Base-by-base conservation (phyloP, 2,797 vertebrate genomes). In the Hylomyscus alleni region DNA sequence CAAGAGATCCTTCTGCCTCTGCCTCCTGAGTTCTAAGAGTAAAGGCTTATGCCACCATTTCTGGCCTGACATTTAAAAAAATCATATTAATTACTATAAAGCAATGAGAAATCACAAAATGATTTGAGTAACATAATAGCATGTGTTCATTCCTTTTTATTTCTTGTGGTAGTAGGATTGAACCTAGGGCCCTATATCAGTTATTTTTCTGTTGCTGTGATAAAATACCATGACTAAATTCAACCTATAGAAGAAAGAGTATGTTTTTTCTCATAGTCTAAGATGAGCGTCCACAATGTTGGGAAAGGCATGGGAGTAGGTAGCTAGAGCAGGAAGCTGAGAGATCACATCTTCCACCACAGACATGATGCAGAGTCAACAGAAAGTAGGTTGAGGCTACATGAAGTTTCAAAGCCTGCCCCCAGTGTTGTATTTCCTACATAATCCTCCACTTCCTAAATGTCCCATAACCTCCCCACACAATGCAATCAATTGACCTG, bases 71-170 rank as follows among this genome's bases (percentile, higher is more conserved):
- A 22, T 81, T 81, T 80, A 0, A 75, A 75, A 52, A 72, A 93
- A 65, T 13, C 13, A 93, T 44, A 24, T 85, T 89, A 95, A 82
- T 31, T 17, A 73, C 44, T 80, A 83, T 40, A 89, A 34, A 85
- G 13, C 12, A 90, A 52, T 37, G 19, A 89, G 37, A 82, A 86
- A 24, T 89, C 73, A 85, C 13, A 56, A 93, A 65, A 95, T 26
- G 13, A 93, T 86, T 90, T 86, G 44, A 91, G 6, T 6, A 73
- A 56, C 31, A 52, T 93, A 88, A 78, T 65, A 58, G 24, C 11
- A 10, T n/a, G 31, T 56, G 22, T 81, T 34, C 2, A 12, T n/a
- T 10, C 34, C 31, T 78, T 31, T 78, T 11, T n/a, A 56, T 80
- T n/a, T 56, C 50, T 56, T n/a, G 31, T 22, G 78, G 34, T 56